Evolutionary conservation across 2,797 vertebrate species (phyloP), one percentile per base, ranked within the genome.

Genomic region (Muscicapa striata): DNA sequence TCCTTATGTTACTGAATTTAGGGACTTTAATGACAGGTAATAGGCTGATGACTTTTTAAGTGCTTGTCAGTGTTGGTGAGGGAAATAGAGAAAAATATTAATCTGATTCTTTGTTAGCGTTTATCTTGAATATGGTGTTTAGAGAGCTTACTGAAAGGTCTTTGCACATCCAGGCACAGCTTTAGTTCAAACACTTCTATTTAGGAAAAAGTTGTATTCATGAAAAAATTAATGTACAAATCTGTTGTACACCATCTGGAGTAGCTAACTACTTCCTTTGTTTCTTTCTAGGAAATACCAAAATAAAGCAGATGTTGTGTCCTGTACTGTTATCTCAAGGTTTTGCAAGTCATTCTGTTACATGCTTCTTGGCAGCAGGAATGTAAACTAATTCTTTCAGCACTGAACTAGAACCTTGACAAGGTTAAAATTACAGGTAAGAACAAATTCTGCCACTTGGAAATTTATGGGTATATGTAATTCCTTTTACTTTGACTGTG

Each of bases 241-340:
- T 93, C 58, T 89, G 46, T 84, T 92, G 34, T 77, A 36, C 32
- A 13, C 61, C 48, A 62, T 73, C 66, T 70, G 79, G 69, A 89
- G 41, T 86, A 88, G 69, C 83, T 97, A 92, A 97, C 83, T 84
- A 10, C 27, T 95, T 91, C 45, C 58, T 88, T 70, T 92, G 55
- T 93, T 94, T 95, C 84, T 93, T 92, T 94, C 75, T 96, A 97
- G 96, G 95, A 96, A 94, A 94, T 96, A 94, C 62, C 90, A 74
- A 94, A 93, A 95, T 92, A 95, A 95, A 88, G 48, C 95, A 97
- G 93, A 97, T 97, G 96, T 93, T 97, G 83, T 91, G 91, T 96
- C 90, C 95, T 95, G 64, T 78, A 75, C 80, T 89, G 76, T 92
- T 97, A 93, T 94, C 94, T 96, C 91, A 96, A 94, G 95, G 72